These are phyloP conservation scores for Rhagoletis zephyria DNA, from an alignment of 1,140 invertebrate species.

Conservation along the genomic window DNA sequence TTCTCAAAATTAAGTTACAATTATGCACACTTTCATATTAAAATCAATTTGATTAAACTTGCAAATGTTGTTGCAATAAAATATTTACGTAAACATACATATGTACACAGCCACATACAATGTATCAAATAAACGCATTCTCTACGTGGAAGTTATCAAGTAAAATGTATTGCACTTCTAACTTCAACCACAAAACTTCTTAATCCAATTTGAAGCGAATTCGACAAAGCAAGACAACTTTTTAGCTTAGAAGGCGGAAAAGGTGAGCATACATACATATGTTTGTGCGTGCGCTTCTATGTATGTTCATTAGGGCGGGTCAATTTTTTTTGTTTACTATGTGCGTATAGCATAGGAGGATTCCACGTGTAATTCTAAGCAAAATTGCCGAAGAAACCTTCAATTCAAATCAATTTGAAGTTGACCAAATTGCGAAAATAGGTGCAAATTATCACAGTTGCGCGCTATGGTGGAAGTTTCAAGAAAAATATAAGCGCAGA, in stretches of 20 bases:
- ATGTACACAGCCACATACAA: background rate
- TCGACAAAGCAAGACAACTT: conserved; percentile 29
- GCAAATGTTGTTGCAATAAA: background rate
- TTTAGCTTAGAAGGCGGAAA: background rate
- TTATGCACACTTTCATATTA: conserved; percentile 34
- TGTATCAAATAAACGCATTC: background rate
- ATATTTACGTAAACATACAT: background rate
- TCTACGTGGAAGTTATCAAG: background rate
- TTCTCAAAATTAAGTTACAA: background rate
- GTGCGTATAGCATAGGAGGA: too few relatives aligned
- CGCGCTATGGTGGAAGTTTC: too few relatives aligned
- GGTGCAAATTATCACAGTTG: too few relatives aligned
- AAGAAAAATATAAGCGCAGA: too few relatives aligned
- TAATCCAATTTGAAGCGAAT: conserved; percentile 40
- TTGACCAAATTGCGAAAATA: too few relatives aligned
- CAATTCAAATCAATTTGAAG: too few relatives aligned
- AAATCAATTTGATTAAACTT: conserved; percentile 7
- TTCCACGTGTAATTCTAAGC: too few relatives aligned
- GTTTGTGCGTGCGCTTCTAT: too few relatives aligned
- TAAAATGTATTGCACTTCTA: conserved; percentile 20
- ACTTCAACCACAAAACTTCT: conserved; percentile 39
- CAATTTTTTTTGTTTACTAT: too few relatives aligned
- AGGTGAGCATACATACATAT: background rate
- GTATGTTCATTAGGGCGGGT: too few relatives aligned
- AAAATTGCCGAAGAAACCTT: too few relatives aligned